These are phyloP conservation scores for Candidula unifasciata DNA, from an alignment of 2,888 invertebrate species.

Conservation along the genomic window DNA sequence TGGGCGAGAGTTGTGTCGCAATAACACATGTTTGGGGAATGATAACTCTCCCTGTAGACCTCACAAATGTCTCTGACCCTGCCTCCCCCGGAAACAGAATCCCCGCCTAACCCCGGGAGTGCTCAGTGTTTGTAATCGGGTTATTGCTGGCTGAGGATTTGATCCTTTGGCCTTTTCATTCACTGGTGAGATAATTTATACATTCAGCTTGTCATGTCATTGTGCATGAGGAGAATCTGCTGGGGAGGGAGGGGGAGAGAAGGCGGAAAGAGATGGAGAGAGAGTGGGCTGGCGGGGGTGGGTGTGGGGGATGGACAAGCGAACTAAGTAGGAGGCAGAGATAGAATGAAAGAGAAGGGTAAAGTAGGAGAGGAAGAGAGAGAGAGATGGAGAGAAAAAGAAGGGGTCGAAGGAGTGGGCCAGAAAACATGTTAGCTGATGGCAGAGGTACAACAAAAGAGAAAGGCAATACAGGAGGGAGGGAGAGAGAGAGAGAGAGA, in stretches of 20 bases:
- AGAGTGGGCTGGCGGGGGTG: too few relatives aligned
- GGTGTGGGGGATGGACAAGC: too few relatives aligned
- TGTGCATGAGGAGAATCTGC: not conserved
- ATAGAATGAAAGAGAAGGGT: too few relatives aligned
- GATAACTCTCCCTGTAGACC: not conserved
- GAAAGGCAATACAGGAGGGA: too few relatives aligned
- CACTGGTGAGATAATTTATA: not conserved
- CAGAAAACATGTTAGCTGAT: too few relatives aligned
- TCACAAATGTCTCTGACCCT: not conserved
- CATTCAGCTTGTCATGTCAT: not conserved
- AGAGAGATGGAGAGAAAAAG: too few relatives aligned
- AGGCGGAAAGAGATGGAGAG: too few relatives aligned
- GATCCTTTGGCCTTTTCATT: not conserved
- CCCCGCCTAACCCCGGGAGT: not conserved
- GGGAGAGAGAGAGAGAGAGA: too few relatives aligned
- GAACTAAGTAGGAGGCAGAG: too few relatives aligned
- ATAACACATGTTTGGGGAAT: conserved; percentile 6
- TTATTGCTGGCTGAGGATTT: not conserved
- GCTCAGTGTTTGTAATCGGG: conserved; percentile 1
- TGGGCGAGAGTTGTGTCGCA: not conserved
- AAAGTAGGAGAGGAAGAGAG: too few relatives aligned
- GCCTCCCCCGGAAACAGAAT: not conserved
- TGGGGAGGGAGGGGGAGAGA: not conserved
- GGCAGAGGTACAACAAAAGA: too few relatives aligned
- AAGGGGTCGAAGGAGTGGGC: too few relatives aligned